phyloP scores from a whole-genome alignment of 2,888 invertebrate species.

The Dendrolimus pini region DNA sequence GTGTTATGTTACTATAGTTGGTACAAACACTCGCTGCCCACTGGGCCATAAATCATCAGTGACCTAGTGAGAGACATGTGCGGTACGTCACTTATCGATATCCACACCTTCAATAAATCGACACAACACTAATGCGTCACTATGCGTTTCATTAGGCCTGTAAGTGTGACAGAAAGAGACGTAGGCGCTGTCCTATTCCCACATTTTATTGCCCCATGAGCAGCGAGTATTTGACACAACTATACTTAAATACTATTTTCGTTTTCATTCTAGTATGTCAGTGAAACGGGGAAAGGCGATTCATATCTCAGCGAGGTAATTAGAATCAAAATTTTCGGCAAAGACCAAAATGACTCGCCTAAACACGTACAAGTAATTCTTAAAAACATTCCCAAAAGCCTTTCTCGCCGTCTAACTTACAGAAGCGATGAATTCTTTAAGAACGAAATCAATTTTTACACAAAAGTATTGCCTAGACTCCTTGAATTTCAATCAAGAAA shows the following conservation, averaged over 20 bases:
- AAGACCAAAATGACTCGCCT: conserved; percentile 26
- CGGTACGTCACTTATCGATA: too few species aligned
- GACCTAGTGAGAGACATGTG: too few species aligned
- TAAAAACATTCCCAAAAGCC: conserved; percentile 81
- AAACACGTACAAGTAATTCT: conserved; percentile 74
- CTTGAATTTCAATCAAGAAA: conserved; percentile 57
- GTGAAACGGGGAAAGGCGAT: conserved; percentile 78
- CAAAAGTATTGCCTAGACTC: conserved; percentile 60
- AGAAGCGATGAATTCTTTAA: conserved; percentile 81
- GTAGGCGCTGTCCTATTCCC: too few species aligned
- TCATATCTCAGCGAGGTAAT: conserved; percentile 81
- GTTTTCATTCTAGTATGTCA: conserved; percentile 43
- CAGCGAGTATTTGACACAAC: too few species aligned
- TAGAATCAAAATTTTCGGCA: conserved; percentile 74
- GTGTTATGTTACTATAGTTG: too few species aligned
- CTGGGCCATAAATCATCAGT: too few species aligned
- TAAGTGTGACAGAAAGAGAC: too few species aligned
- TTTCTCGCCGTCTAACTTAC: conserved; percentile 79
- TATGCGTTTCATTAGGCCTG: too few species aligned
- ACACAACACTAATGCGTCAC: too few species aligned
- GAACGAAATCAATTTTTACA: conserved; percentile 83
- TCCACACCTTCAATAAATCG: too few species aligned
- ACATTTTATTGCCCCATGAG: too few species aligned
- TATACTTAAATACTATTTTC: not conserved
- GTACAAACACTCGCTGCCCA: too few species aligned